These are phyloP conservation scores for Marmota flaviventris DNA, from an alignment of 2,113 vertebrate genomes.

Conservation along the genomic window DNA sequence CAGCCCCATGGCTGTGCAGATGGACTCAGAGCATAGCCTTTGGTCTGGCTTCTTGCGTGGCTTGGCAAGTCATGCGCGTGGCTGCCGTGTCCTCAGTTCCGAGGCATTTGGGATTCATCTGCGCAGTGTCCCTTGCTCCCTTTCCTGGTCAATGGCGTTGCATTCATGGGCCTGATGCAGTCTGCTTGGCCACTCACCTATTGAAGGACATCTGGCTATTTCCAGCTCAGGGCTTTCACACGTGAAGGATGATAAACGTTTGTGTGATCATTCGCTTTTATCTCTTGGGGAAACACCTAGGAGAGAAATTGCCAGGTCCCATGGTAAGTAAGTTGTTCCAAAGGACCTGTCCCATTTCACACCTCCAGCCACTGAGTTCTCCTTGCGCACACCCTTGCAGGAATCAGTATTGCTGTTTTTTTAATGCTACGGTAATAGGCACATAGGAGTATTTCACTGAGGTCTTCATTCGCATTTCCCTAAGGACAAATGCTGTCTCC, in stretches of 20 bases:
- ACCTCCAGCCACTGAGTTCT: background rate
- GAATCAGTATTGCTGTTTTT: background rate
- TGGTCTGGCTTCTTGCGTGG: background rate
- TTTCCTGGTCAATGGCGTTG: background rate
- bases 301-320: background rate
- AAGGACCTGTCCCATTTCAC: background rate
- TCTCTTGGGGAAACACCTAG: background rate
- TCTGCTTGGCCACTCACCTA: background rate
- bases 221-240: background rate
- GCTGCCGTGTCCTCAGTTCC: accelerated
- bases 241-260: background rate
- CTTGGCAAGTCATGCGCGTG: accelerated
- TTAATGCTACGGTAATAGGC: background rate
- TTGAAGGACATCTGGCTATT: background rate
- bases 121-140: no score
- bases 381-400: background rate
- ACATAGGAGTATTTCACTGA: background rate
- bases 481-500: background rate
- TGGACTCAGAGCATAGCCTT: accelerated
- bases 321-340: background rate
- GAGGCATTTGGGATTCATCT: background rate
- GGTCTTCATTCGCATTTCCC: background rate
- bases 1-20: background rate
- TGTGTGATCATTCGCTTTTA: background rate
- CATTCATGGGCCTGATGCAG: accelerated